phyloP scores from a whole-genome alignment of 2,888 invertebrate genomes.

The Aphodius granarius region DNA sequence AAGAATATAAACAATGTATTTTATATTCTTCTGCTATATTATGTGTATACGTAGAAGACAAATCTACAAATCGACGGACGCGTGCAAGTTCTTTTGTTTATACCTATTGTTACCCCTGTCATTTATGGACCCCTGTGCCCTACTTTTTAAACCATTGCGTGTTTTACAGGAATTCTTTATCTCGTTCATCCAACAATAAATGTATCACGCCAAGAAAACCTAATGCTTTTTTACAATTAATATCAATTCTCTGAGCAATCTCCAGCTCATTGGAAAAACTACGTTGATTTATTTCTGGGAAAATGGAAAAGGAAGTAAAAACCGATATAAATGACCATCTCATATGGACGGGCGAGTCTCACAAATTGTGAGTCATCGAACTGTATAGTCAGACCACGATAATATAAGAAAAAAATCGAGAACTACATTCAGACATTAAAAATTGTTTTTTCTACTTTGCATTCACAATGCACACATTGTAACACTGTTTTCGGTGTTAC shows the following conservation, averaged over 20 bases:
- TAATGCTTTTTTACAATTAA: background rate
- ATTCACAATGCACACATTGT: too few species aligned
- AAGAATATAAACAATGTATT: background rate
- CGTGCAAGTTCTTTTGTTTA: background rate
- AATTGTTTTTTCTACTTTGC: too few species aligned
- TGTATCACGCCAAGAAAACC: background rate
- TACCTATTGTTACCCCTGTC: background rate
- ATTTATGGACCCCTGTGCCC: background rate
- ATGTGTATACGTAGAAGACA: too few species aligned
- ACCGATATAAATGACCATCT: too few species aligned
- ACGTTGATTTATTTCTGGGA: background rate
- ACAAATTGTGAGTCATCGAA: too few species aligned
- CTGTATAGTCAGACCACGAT: too few species aligned
- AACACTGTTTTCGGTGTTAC: too few species aligned
- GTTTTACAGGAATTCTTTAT: background rate
- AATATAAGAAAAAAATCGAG: too few species aligned
- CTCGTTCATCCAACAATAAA: background rate
- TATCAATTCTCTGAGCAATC: background rate
- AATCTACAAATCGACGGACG: too few species aligned
- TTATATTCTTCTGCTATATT: too few species aligned
- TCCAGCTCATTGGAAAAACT: background rate
- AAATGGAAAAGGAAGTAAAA: background rate
- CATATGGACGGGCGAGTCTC: too few species aligned
- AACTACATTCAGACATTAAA: too few species aligned
- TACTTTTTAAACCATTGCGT: background rate